Base-by-base conservation (phyloP, 2,888 invertebrate species). In the Acleris sparsana region DNA sequence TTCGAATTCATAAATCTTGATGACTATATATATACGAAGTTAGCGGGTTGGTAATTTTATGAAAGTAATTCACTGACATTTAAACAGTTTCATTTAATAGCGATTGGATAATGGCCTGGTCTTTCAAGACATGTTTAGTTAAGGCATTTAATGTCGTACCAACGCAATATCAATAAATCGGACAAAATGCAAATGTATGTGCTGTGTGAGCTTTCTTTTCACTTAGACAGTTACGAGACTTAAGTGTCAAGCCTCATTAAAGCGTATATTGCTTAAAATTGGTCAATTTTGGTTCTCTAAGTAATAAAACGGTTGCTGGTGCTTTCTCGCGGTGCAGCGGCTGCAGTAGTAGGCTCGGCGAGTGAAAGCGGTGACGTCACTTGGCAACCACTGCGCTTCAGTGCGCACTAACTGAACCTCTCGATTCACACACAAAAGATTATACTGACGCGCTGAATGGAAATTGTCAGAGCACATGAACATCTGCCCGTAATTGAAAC, bases 291-390 rank as follows among this genome's bases (percentile, higher is more conserved):
- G 55, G 51, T 51, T 56, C 22, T 39, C 57, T 33, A 64, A 69
- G 72, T 75, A 77, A 76, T 78, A 75, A 78, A 76, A 75, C 78
- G 74, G 72, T 79, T 71, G 72, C 74, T 73, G 72, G 75, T 79
- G 82, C 90, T 89, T 90, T 90, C 90, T 79, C 86, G 79, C 75
- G 78, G 76, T 80, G 85, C 85, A 82, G 78, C 74, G 80, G 76
- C 76, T 29, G 58, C 49, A 49, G 66, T 60, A 60, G 61, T 70
- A 67, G 39, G 39, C 39, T 39, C 72, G 69, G 71, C 75, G 69
- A 85, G 89, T 84, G 90, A 89, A 90, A 90, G 89, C 85, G 67
- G 72, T 86, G 86, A 86, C 88, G 84, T 85, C 88, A 87, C 72
- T 65, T 70, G 77, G 84, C 84, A 84, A 78, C 78, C 66, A 67